Base-by-base conservation (phyloP, 1,140 invertebrate genomes). In the Drosophila repleta region DNA sequence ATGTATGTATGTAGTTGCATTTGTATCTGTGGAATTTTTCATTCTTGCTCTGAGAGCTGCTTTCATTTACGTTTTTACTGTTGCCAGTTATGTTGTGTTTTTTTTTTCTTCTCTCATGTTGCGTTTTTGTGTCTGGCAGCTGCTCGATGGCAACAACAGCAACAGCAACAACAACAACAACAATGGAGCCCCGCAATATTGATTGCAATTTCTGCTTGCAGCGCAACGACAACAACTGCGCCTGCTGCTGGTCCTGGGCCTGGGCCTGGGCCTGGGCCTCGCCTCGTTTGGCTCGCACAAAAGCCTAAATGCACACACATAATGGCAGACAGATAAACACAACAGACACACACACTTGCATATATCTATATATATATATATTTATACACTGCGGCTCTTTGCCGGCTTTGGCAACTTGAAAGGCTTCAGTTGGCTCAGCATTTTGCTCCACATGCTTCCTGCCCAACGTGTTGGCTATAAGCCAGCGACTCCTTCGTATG, bases 1-100 rank as follows among this genome's bases (percentile, higher is more conserved):
- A 15, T 46, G 13, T n/a, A 17, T 10, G 17, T 32, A 7, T 35
- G 11, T 35, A 24, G 35, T 26, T 43, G 37, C 35, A 18, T 37
- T 15, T 43, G 39, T 11, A 41, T 37, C 46, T 71, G 37, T 58
- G 53, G 53, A 65, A 51, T 71, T 71, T 71, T 71, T 71, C 62
- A 71, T 76, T 83, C 66, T 70, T 73, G 61, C 53, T 67, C 39
- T 41, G 37, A 41, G 63, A 18, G 41, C 69, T 60, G 45, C 66
- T 84, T 85, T 80, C 81, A 85, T 80, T 84, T 83, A 76, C 64
- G 78, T 78, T 85, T 85, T 85, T 85, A 85, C 81, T 85, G 81
- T 87, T 85, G 74, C 74, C 78, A 78, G 60, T 74, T 67, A 65
- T 77, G 58, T 75, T 63, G 67, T 75, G 4, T 35, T 10, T 13